Conservation (phyloP, 2,888 invertebrate species). For the Galerucella nymphaeae region DNA sequence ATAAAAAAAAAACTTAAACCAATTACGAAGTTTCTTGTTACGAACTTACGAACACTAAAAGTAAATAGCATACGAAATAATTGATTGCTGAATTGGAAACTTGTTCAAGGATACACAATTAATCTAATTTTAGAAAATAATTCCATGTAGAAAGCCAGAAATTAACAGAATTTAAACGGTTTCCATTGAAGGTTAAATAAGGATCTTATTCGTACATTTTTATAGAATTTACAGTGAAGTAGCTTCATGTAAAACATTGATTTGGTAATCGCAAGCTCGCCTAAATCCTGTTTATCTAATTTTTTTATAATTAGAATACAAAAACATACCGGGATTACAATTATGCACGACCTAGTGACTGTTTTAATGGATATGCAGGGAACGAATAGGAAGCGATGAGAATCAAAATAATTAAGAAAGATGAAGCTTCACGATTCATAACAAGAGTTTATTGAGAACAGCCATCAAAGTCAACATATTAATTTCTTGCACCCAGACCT, state of each 20-base stretch:
- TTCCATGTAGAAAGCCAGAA: slow-evolving; percentile 19
- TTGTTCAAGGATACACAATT: slow-evolving; percentile 13
- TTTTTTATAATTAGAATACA: no score
- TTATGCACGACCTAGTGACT: no score
- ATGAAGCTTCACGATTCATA: no score
- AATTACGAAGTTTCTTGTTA: slow-evolving; percentile 7
- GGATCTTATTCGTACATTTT: slow-evolving; percentile 16
- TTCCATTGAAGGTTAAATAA: slow-evolving; percentile 27
- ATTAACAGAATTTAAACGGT: slow-evolving; percentile 32
- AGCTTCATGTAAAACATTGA: not conserved
- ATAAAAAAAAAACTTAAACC: not conserved
- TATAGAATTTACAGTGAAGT: slow-evolving; percentile 6
- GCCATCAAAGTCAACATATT: no score
- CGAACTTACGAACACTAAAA: not conserved
- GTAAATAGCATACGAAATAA: slow-evolving; percentile 3
- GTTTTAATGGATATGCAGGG: no score
- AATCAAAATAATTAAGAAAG: no score
- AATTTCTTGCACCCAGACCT: no score
- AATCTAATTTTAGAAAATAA: slow-evolving; percentile 38
- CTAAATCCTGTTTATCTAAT: no score
- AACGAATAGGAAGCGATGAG: no score
- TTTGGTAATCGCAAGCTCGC: no score
- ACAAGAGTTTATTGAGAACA: no score
- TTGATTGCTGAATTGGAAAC: slow-evolving; percentile 19
- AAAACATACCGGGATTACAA: no score